Evolutionary conservation across 1,140 invertebrate genomes (phyloP).

Genomic region (Magallana angulata): DNA sequence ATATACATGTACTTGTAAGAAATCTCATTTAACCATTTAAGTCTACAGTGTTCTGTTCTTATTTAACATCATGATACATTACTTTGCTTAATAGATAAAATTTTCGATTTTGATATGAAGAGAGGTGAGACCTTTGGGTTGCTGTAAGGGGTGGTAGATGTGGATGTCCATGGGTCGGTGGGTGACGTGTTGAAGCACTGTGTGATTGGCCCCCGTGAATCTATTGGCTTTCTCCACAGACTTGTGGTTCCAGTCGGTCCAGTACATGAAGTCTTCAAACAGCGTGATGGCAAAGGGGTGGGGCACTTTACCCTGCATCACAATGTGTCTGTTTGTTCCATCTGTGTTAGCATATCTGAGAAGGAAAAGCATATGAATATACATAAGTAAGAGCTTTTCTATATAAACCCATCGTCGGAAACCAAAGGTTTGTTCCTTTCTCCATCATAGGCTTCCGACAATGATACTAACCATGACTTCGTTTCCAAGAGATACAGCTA

Average conservation of each 20-base stretch:
- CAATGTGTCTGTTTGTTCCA: slow-evolving; percentile 86
- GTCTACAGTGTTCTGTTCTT: too few species aligned
- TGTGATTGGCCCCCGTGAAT: slow-evolving; percentile 95
- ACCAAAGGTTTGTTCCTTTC: too few species aligned
- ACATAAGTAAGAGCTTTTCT: too few species aligned
- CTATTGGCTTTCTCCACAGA: slow-evolving; percentile 98
- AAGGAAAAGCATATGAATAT: background rate
- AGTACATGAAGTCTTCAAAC: slow-evolving; percentile 96
- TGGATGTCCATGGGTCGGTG: slow-evolving; percentile 95
- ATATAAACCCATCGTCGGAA: too few species aligned
- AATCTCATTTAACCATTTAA: too few species aligned
- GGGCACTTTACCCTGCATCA: slow-evolving; percentile 87
- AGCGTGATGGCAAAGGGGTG: slow-evolving; percentile 94
- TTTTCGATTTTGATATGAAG: too few species aligned
- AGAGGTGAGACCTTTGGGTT: slow-evolving; percentile 78
- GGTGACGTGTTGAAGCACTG: slow-evolving; percentile 95
- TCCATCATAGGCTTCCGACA: too few species aligned
- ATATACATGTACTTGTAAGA: too few species aligned
- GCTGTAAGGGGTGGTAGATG: slow-evolving; percentile 89
- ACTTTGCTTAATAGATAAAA: too few species aligned
- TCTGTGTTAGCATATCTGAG: slow-evolving; percentile 86
- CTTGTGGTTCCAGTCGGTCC: slow-evolving; percentile 95
- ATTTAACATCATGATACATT: too few species aligned
- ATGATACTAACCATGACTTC: too few species aligned
- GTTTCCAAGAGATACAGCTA: too few species aligned